Evolutionary conservation across 1,140 invertebrate genomes (phyloP), one percentile per base, ranked within the genome.

Genomic region (Aradophagus sp.): DNA sequence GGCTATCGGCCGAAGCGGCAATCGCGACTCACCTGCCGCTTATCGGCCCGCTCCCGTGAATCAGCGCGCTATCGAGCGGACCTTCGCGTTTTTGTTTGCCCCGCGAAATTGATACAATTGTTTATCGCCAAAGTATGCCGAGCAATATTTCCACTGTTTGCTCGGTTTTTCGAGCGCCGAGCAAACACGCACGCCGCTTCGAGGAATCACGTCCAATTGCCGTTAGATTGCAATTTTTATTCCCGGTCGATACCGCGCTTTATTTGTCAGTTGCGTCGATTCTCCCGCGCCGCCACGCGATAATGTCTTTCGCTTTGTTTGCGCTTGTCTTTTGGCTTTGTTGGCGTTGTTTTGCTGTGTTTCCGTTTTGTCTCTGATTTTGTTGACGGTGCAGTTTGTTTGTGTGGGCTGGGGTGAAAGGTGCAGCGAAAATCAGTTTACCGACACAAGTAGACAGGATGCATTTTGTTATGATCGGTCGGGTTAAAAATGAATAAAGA

Each of bases 31-130:
- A 55, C 38, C 52, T 44, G 55, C 13, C n/a, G 8, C 14, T 65
- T 65, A 65, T 55, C 61, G 27, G 27, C 27, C 29, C 29, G 20
- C 26, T 12, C 12, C n/a, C 12, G 26, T 55, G 48, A 55, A 45
- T 65, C 61, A 55, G 34, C 34, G 26, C 11, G 27, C 41, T 47
- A 55, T 61, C 56, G 12, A 20, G 23, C 45, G 36, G 38, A 34
- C 45, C 56, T 61, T 61, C 56, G 44, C 56, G 56, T 61, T 50
- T 61, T n/a, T 23, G 55, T 48, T 48, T 48, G 55, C 16, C 20
- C 26, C 26, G 32, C 34, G 15, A 47, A 58, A 58, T 58, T 58
- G 15, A 58, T 38, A 38, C 34, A 39, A 39, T 47, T 58, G 23
- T 47, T 56, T 44, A 56, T 44, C 39, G 20, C 26, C 8, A 20